Percentiles rank a stretch among this genome's conserved stretches.
phyloP scores from a whole-genome alignment of 2,888 invertebrate genomes.

The Torymus aiolomorphi region DNA sequence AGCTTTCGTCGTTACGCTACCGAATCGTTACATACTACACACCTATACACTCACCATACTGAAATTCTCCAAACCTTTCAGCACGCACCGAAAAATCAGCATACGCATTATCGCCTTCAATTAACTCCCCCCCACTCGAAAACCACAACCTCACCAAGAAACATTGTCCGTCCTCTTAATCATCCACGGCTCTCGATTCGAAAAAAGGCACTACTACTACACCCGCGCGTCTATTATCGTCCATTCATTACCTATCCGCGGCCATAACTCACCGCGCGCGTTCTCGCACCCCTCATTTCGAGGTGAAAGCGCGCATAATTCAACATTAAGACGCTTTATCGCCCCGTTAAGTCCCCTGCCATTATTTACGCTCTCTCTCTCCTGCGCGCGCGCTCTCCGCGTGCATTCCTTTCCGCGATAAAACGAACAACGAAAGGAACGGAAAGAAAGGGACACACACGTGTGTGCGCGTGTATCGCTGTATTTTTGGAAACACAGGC shows the following conservation, averaged over 20 bases:
- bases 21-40: too few species aligned
- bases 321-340: slow-evolving; percentile 50
- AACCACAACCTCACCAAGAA: neutral
- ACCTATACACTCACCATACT: too few species aligned
- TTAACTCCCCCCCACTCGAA: neutral
- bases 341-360: slow-evolving; percentile 27
- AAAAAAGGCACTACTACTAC: neutral
- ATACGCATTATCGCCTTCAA: neutral
- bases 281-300: slow-evolving; percentile 36
- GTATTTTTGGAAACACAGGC: slow-evolving; percentile 18
- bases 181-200: neutral
- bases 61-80: too few species aligned
- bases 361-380: slow-evolving; percentile 13
- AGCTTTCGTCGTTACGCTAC: too few species aligned
- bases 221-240: slow-evolving; percentile 22
- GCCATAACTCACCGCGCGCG: slow-evolving; percentile 26
- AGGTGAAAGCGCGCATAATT: slow-evolving; percentile 51
- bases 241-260: slow-evolving; percentile 48
- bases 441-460: neutral
- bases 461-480: too few species aligned
- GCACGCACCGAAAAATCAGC: neutral
- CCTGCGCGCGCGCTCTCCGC: neutral
- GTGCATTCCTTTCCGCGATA: neutral
- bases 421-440: neutral
- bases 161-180: neutral